Evolutionary conservation across 2,113 vertebrate species (phyloP), one percentile per base, ranked within the genome.

Genomic region (Hippopotamus amphibius): DNA sequence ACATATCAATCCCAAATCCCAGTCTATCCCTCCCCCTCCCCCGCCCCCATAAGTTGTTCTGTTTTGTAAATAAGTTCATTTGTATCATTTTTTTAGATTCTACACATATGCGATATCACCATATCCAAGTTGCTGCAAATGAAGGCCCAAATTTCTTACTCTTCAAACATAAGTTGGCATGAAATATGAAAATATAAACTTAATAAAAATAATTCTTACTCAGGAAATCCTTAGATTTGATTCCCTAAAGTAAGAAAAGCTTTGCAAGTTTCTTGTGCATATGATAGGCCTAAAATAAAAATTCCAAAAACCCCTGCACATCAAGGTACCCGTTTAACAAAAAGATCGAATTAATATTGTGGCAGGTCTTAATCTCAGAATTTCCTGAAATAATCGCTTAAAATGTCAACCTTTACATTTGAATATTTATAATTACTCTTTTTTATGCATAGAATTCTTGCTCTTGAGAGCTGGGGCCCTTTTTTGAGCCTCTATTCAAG

Each of bases 141-240:
- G 46, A 77, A 86, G 53, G 26, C 13, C 50, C 63, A 80, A n/a
- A 94, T 91, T 84, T 96, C n/a, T 79, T 71, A 79, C 30, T 81
- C 61, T 82, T 96, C 43, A 93, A 94, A 94, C 30, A 61, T 69
- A 90, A 91, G 33, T 89, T 41, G 13, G 24, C 74, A 92, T 26
- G 33, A 85, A 80, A 76, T 65, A 84, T 19, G 48, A 88, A 85
- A 91, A 88, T 22, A 21, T 50, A 68, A 80, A 85, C 22, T 91
- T 77, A 71, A 82, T 13, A 46, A 30, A 91, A 88, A 7, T 19
- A 65, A 65, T 85, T 87, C 71, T 89, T 30, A 81, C 15, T 83
- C 41, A 71, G 46, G n/a, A 90, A 90, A 88, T 30, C 30, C 66
- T 92, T 66, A 37, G 30, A 68, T 90, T 87, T 84, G 66, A 72